Evolutionary conservation across 2,113 vertebrate species (phyloP).

Genomic region (Rousettus leschenaultii): DNA sequence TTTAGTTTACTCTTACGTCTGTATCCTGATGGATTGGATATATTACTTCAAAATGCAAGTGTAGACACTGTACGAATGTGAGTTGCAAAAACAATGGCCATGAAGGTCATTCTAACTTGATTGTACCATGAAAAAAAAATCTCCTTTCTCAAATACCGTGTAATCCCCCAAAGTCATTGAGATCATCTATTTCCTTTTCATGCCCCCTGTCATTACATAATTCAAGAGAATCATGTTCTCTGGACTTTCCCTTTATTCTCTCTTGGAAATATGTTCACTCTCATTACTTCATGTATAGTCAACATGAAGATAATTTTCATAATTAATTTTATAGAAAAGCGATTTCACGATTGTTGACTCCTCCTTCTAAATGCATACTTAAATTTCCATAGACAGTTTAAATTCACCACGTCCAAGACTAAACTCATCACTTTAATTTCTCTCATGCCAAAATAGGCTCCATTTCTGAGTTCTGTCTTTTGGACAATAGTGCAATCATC

Average conservation of each 20-base stretch:
- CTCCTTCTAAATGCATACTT: not conserved
- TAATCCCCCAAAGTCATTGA: not conserved
- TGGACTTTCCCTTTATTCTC: not conserved
- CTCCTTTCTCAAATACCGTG: not conserved
- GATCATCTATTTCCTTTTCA: not conserved
- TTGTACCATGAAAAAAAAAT: not conserved
- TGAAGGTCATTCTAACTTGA: not conserved
- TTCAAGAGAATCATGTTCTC: not conserved
- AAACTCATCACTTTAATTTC: not conserved
- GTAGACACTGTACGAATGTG: not conserved
- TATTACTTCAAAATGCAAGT: not conserved
- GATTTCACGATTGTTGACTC: not conserved
- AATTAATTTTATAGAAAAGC: not conserved
- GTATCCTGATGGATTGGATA: not conserved
- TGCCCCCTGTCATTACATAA: not conserved
- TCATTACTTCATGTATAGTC: not conserved
- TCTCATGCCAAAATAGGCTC: not conserved
- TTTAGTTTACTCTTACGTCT: not conserved
- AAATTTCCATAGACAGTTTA: not conserved
- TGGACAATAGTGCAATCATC: not conserved
- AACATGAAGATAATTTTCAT: not conserved
- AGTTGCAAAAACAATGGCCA: not conserved
- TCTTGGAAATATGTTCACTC: not conserved
- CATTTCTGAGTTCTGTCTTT: not conserved
- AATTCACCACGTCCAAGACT: not conserved